Conservation (phyloP, 2,888 invertebrate species). For the Megalurothrips usitatus region DNA sequence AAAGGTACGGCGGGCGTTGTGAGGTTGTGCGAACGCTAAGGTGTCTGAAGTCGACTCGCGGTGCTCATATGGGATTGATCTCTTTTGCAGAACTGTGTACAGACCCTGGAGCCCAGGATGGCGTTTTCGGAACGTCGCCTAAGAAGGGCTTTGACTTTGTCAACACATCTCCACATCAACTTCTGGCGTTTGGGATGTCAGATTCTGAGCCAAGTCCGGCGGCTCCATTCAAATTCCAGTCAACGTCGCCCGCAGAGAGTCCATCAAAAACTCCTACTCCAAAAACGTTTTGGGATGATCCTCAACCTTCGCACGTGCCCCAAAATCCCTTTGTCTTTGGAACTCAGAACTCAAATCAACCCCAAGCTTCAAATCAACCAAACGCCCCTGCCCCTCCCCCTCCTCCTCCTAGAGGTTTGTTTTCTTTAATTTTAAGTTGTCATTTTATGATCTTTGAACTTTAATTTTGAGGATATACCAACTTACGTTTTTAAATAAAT, state of each 20-base stretch:
- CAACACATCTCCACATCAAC: slow-evolving; percentile 3
- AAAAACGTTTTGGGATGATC: neutral
- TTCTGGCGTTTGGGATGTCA: slow-evolving; percentile 8
- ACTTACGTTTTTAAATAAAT: neutral
- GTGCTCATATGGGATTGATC: neutral
- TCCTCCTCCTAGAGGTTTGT: neutral
- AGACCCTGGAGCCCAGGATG: neutral
- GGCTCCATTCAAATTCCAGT: slow-evolving; percentile 10
- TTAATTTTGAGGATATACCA: neutral
- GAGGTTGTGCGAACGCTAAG: too few relatives aligned
- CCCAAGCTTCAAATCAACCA: neutral
- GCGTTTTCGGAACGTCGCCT: slow-evolving; percentile 39
- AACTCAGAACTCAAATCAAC: neutral
- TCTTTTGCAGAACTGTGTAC: neutral
- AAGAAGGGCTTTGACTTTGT: slow-evolving; percentile 57
- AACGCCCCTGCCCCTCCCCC: neutral
- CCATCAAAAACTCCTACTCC: neutral
- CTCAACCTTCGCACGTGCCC: neutral
- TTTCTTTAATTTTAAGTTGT: neutral
- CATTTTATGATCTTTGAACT: neutral
- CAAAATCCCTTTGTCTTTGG: neutral
- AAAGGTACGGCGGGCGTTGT: slow-evolving; percentile 37
- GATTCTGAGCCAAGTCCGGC: neutral
- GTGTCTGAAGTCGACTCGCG: too few relatives aligned
- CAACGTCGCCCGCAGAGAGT: neutral